Evolutionary conservation across 2,113 vertebrate genomes (phyloP).

Genomic region (Takifugu bimaculatus): DNA sequence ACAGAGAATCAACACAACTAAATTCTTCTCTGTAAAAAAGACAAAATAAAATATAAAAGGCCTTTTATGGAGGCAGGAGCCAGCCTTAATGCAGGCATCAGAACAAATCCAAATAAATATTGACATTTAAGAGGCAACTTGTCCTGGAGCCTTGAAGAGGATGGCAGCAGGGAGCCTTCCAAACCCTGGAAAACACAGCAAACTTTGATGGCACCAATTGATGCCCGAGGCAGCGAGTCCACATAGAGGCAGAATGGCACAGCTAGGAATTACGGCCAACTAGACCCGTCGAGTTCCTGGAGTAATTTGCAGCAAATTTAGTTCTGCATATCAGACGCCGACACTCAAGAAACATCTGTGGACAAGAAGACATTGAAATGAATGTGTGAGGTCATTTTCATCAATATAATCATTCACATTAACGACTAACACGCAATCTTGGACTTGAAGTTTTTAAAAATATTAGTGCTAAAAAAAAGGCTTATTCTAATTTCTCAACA

Average conservation of each 20-base stretch:
- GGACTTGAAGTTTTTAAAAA: too few relatives aligned
- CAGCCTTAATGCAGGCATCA: conserved; percentile 80
- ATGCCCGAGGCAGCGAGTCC: conserved; percentile 86
- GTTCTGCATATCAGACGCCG: conserved; percentile 58
- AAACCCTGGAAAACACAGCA: conserved; percentile 84
- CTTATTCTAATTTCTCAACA: too few relatives aligned
- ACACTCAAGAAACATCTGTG: conserved; percentile 91
- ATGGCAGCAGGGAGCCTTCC: conserved; percentile 86
- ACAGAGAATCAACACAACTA: conserved; percentile 53
- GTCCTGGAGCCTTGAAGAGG: conserved; percentile 77
- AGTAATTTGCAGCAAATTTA: conserved; percentile 76
- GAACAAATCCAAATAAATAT: conserved; percentile 90
- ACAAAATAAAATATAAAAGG: conserved; percentile 21
- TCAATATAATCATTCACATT: background rate
- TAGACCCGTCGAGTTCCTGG: conserved; percentile 53
- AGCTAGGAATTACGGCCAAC: conserved; percentile 83
- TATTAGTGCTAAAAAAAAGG: too few relatives aligned
- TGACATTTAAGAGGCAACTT: conserved; percentile 85
- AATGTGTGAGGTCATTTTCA: background rate
- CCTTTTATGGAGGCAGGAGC: conserved; percentile 70
- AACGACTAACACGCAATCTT: too few relatives aligned
- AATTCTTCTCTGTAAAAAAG: conserved; percentile 72
- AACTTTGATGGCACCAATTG: conserved; percentile 84
- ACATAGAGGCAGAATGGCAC: conserved; percentile 86
- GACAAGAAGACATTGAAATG: background rate